Conservation (phyloP, 2,797 vertebrate species). For the Protosalanx chinensis region DNA sequence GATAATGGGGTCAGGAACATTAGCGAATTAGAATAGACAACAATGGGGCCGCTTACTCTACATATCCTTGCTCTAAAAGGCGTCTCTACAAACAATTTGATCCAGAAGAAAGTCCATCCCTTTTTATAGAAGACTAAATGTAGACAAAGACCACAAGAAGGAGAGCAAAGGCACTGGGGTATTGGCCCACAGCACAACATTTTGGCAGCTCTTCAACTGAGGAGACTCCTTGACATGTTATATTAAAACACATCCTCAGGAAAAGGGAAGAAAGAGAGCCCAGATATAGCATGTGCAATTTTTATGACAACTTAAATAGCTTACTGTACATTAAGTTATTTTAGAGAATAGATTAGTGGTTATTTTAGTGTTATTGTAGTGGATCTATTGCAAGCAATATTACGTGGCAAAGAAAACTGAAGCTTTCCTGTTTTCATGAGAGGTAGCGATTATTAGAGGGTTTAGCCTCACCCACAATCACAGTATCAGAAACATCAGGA, state of each 20-base stretch:
- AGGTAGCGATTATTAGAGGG: too few relatives aligned
- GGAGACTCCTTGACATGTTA: conserved; percentile 19
- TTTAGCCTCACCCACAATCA: too few relatives aligned
- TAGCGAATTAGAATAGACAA: too few relatives aligned
- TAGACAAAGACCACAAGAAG: background rate
- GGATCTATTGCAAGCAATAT: background rate
- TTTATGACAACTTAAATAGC: conserved; percentile 47
- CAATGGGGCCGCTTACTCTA: background rate
- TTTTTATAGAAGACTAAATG: too few relatives aligned
- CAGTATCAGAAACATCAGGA: too few relatives aligned
- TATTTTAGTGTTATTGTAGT: conserved; percentile 1
- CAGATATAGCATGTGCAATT: conserved; percentile 47
- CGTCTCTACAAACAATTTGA: background rate
- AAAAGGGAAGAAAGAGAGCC: conserved; percentile 45
- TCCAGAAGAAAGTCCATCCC: background rate
- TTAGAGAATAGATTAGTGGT: conserved; percentile 20
- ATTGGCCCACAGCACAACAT: too few relatives aligned
- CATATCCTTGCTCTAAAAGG: background rate
- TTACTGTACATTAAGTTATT: conserved; percentile 31
- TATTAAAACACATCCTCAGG: conserved; percentile 42
- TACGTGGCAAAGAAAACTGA: too few relatives aligned
- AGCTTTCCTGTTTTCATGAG: too few relatives aligned
- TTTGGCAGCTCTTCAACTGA: conserved; percentile 6
- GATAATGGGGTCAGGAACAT: too few relatives aligned
- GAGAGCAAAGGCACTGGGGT: too few relatives aligned